Percentiles rank a stretch among this genome's conserved stretches.
Conservation (phyloP, 2,888 invertebrate genomes). For the Chelonus formosanus region DNA sequence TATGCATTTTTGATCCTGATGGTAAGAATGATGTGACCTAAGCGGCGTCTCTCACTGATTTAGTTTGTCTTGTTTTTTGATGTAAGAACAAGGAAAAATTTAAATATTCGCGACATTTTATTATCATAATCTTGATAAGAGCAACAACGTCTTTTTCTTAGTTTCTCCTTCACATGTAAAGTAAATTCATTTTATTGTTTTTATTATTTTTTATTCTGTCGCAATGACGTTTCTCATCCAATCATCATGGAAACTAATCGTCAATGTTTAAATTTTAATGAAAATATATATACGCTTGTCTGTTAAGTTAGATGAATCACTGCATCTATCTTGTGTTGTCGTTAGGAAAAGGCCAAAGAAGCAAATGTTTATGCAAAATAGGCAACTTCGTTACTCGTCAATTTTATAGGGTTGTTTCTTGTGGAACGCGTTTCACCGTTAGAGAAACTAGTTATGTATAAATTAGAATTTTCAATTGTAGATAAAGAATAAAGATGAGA, state of each 20-base stretch:
- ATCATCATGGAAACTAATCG: background rate
- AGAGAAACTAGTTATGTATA: slow-evolving; percentile 41
- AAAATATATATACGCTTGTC: background rate
- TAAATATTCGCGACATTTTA: no score
- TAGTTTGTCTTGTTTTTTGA: background rate
- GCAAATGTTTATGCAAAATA: slow-evolving; percentile 35
- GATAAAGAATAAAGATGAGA: slow-evolving; percentile 29
- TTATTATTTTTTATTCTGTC: background rate
- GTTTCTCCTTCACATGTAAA: no score
- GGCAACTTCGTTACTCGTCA: slow-evolving; percentile 36
- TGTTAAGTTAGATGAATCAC: slow-evolving; percentile 8
- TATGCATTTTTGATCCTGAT: no score
- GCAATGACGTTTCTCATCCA: background rate
- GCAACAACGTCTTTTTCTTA: no score
- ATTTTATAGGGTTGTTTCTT: slow-evolving; percentile 37
- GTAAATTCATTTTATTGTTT: no score
- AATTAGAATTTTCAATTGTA: slow-evolving; percentile 9
- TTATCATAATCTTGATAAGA: no score
- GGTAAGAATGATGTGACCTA: no score
- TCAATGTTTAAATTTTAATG: background rate
- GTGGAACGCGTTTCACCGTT: slow-evolving; percentile 42
- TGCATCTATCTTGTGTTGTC: slow-evolving; percentile 18
- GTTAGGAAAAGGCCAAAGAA: slow-evolving; percentile 16
- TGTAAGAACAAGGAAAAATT: no score
- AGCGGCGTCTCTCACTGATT: no score